Conservation (phyloP, 2,888 invertebrate species). For the Drepana falcataria region DNA sequence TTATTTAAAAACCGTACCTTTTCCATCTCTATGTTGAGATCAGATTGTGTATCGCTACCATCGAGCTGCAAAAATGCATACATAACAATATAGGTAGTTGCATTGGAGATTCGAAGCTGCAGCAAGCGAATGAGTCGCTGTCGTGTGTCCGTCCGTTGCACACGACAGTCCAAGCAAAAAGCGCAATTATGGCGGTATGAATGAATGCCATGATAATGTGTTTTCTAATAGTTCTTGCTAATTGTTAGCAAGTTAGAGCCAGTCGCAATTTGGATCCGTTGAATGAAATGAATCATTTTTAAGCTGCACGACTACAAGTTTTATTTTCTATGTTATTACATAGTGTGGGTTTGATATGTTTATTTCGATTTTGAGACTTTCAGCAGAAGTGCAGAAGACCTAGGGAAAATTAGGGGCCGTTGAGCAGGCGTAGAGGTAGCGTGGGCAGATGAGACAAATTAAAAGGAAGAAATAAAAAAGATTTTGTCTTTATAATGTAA, state of each 20-base stretch:
- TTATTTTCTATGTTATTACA: no score
- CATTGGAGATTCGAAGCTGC: slow-evolving; percentile 41
- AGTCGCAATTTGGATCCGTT: not conserved
- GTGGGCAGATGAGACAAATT: no score
- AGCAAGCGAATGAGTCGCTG: slow-evolving; percentile 5
- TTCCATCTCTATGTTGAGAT: slow-evolving; percentile 78
- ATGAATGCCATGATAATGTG: not conserved
- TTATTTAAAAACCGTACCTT: slow-evolving; percentile 75
- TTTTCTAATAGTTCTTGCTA: not conserved
- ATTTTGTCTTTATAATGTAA: no score
- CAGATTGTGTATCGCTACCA: slow-evolving; percentile 74
- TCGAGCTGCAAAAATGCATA: slow-evolving; percentile 79
- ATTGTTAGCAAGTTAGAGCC: not conserved
- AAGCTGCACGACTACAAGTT: no score
- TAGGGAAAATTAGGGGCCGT: no score
- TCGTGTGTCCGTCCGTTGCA: not conserved
- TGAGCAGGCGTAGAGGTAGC: no score
- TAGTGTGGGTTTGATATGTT: no score
- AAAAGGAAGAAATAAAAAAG: no score
- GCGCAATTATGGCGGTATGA: not conserved
- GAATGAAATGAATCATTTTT: no score
- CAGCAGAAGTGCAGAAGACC: no score
- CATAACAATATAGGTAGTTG: slow-evolving; percentile 55
- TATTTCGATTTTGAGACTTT: no score
- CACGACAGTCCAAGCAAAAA: not conserved